phyloP scores from a whole-genome alignment of 2,797 vertebrate species.

The Rhodeus uyekii region DNA sequence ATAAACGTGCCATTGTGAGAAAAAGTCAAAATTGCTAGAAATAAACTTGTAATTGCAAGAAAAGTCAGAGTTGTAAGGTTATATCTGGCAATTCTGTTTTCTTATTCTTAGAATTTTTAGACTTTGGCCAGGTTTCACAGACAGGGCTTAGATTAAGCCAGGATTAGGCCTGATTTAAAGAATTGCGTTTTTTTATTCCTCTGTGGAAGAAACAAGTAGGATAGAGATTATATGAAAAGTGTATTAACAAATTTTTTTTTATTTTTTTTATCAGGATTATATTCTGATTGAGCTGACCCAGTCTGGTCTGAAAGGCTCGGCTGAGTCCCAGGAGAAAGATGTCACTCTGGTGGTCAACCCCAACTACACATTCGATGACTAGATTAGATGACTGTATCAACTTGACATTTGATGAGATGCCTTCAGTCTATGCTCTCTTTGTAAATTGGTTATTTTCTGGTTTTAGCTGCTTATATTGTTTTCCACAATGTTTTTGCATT shows the following conservation, averaged over 20 bases:
- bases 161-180: no score
- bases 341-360: conserved; percentile 94
- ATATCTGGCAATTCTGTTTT: no score
- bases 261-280: conserved; percentile 82
- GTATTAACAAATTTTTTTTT: background rate
- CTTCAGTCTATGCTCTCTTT: background rate
- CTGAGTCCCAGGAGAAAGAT: conserved; percentile 79
- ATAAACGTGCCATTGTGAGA: no score
- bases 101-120: no score
- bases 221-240: background rate
- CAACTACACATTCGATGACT: conserved; percentile 94
- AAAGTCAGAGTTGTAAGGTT: no score
- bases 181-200: background rate
- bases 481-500: no score
- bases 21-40: background rate
- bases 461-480: no score
- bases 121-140: no score
- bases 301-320: conserved; percentile 83
- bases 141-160: no score
- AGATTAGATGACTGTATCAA: conserved; percentile 45
- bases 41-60: background rate
- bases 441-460: background rate
- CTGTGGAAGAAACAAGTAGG: background rate
- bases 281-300: conserved; percentile 94
- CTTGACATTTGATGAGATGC: background rate